These are phyloP conservation scores for Gambelia wislizenii DNA, from an alignment of 2,797 vertebrate genomes.

Conservation along the genomic window DNA sequence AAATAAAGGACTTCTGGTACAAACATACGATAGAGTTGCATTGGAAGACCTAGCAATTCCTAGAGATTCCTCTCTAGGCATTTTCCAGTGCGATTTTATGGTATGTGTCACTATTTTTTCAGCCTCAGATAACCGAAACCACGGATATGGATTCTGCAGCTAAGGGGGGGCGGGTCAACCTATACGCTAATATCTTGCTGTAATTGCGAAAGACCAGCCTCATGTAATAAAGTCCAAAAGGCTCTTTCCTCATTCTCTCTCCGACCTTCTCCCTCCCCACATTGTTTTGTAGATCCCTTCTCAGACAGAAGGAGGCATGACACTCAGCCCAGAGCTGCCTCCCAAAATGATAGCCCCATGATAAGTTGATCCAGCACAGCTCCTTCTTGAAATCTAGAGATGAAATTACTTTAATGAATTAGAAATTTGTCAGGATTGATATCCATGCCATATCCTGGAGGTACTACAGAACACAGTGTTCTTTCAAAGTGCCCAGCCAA, in stretches of 20 bases:
- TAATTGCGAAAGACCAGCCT: too few relatives aligned
- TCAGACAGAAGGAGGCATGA: not conserved
- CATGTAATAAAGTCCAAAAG: not conserved
- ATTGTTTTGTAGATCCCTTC: not conserved
- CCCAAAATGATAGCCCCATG: not conserved
- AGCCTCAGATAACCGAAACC: too few relatives aligned
- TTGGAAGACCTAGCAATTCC: too few relatives aligned
- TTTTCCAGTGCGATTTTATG: too few relatives aligned
- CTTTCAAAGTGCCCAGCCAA: not conserved
- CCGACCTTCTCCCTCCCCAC: not conserved
- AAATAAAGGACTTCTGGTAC: too few relatives aligned
- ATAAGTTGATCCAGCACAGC: not conserved
- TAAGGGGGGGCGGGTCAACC: too few relatives aligned
- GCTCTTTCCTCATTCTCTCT: not conserved
- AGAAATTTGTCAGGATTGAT: not conserved
- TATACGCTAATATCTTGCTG: too few relatives aligned
- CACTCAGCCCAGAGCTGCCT: not conserved
- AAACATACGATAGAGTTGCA: too few relatives aligned
- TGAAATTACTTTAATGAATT: not conserved
- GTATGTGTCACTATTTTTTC: too few relatives aligned
- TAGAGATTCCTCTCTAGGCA: too few relatives aligned
- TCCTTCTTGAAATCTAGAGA: not conserved
- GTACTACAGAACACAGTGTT: not conserved
- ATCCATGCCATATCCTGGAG: not conserved
- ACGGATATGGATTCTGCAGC: too few relatives aligned